Evolutionary conservation across 1,140 invertebrate genomes (phyloP).

Genomic region (Tribolium madens): DNA sequence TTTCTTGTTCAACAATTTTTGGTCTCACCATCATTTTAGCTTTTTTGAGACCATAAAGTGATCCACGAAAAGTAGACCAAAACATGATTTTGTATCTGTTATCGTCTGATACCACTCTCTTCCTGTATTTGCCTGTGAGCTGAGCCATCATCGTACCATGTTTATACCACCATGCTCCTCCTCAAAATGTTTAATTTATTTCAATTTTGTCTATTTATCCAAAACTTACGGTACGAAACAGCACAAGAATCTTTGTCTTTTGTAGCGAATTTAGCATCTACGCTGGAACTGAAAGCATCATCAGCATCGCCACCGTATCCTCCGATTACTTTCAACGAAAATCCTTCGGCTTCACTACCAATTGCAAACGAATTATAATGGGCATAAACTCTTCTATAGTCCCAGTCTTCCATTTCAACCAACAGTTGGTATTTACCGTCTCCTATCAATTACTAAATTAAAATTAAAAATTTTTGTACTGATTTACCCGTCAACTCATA

Average conservation of each 20-base stretch:
- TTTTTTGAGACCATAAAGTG: background rate
- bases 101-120: background rate
- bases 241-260: slow-evolving; percentile 28
- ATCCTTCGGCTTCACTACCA: slow-evolving; percentile 5
- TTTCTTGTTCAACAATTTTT: too few species aligned
- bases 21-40: slow-evolving; percentile 35
- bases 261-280: background rate
- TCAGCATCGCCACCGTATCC: slow-evolving; percentile 19
- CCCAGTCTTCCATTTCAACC: background rate
- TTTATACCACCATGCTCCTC: slow-evolving; percentile 12
- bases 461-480: background rate
- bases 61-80: background rate
- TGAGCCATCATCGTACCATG: background rate
- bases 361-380: background rate
- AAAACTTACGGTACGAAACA: background rate
- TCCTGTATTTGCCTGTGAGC: background rate
- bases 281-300: background rate
- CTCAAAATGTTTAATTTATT: slow-evolving; percentile 7
- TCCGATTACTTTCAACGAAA: background rate
- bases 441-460: background rate
- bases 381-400: slow-evolving; percentile 3
- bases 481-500: slow-evolving; percentile 63
- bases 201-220: background rate
- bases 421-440: background rate
- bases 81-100: background rate